Conservation (phyloP, 2,797 vertebrate species). For the Peromyscus melanophrys region DNA sequence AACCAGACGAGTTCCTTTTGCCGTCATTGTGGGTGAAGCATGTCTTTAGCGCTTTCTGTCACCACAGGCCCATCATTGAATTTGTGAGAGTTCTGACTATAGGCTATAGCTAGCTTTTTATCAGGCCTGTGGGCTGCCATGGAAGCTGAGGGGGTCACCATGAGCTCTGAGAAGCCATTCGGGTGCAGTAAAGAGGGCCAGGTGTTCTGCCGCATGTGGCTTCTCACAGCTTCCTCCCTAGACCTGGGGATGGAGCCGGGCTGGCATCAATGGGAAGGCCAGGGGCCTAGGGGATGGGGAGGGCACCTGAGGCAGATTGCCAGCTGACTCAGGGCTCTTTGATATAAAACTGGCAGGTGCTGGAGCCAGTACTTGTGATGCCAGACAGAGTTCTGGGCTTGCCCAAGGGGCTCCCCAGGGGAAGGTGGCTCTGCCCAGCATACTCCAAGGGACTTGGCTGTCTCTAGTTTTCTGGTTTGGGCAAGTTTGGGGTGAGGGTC, state of each 20-base stretch:
- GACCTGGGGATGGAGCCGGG: background rate
- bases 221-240: background rate
- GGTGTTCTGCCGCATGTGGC: background rate
- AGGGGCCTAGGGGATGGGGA: background rate
- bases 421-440: background rate
- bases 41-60: background rate
- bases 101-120: background rate
- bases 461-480: background rate
- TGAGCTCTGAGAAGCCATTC: background rate
- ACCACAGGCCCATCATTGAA: background rate
- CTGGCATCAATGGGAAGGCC: background rate
- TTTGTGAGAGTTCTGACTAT: background rate
- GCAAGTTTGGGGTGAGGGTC: background rate
- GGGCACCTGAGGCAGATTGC: background rate
- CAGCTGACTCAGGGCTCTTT: background rate
- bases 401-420: background rate
- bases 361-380: background rate
- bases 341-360: background rate
- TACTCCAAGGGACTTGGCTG: background rate
- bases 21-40: constrained; percentile 6
- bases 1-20: background rate
- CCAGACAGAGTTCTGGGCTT: background rate
- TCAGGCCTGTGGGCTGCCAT: background rate
- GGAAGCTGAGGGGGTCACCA: background rate
- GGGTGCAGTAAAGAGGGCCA: background rate